Evolutionary conservation across 1,140 invertebrate genomes (phyloP).

Genomic region (Marisa cornuarietis): DNA sequence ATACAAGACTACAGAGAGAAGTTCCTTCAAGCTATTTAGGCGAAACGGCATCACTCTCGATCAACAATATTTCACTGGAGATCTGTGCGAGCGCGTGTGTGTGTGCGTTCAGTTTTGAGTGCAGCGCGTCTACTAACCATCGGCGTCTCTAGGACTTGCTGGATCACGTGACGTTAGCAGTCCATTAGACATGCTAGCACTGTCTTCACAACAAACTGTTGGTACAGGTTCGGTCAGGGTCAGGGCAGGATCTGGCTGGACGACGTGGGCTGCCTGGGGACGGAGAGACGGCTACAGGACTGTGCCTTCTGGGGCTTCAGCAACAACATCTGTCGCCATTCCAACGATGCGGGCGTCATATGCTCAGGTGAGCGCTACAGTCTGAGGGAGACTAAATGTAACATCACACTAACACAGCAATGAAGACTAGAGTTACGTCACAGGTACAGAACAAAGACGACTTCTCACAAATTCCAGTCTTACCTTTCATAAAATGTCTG

Average conservation of each 20-base stretch:
- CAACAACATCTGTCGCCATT: slow-evolving; percentile 48
- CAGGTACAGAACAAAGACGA: background rate
- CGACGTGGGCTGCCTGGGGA: slow-evolving; percentile 52
- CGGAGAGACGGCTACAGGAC: slow-evolving; percentile 39
- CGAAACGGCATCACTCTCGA: no score
- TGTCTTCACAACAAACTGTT: background rate
- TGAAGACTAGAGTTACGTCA: no score
- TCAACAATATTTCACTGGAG: no score
- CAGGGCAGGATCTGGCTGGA: slow-evolving; percentile 52
- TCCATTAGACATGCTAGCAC: no score
- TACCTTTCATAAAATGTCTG: background rate
- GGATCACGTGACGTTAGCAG: no score
- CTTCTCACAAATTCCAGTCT: background rate
- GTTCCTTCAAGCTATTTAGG: no score
- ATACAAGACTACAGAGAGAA: no score
- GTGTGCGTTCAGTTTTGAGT: no score
- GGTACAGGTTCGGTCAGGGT: slow-evolving; percentile 27
- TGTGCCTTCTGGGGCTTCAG: slow-evolving; percentile 42
- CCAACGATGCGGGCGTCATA: slow-evolving; percentile 49
- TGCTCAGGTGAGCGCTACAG: slow-evolving; percentile 52
- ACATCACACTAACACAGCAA: no score
- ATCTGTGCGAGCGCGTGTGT: no score
- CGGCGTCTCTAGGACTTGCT: no score
- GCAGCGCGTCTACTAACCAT: no score
- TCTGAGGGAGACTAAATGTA: background rate